Percentiles rank a stretch among this genome's conserved stretches.
These are phyloP conservation scores for Asarcornis scutulata DNA, from an alignment of 2,113 vertebrate genomes.

Conservation along the genomic window DNA sequence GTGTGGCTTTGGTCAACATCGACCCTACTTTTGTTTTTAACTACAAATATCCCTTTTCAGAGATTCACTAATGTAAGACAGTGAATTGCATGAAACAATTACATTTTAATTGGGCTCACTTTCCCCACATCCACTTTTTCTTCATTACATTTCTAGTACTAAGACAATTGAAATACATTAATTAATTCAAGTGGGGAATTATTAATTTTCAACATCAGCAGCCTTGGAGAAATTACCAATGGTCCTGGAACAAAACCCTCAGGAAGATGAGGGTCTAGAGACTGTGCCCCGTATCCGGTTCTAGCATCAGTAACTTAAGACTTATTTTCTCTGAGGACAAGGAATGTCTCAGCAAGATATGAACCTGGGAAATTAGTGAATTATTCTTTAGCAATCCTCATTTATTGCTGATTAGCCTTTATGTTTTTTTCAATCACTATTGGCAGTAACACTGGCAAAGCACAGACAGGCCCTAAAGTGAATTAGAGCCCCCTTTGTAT, in stretches of 20 bases:
- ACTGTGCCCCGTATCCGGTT: not conserved
- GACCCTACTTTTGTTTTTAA: not conserved
- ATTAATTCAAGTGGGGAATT: slow-evolving; percentile 62
- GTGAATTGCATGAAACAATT: slow-evolving; percentile 6
- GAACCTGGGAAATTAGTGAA: not conserved
- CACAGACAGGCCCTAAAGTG: not conserved
- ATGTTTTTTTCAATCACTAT: not conserved
- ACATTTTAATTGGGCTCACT: slow-evolving; percentile 49
- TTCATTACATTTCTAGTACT: slow-evolving; percentile 26
- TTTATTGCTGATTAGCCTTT: not conserved
- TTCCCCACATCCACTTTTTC: slow-evolving; percentile 1
- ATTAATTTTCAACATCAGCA: slow-evolving; percentile 52
- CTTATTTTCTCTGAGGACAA: not conserved
- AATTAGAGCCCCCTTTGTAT: not conserved
- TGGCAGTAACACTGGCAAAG: not conserved
- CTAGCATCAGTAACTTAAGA: not conserved
- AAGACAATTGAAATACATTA: slow-evolving; percentile 36
- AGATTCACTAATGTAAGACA: not conserved
- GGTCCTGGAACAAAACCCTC: not conserved
- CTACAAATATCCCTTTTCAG: not conserved
- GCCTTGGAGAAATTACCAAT: slow-evolving; percentile 20
- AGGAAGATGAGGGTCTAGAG: not conserved
- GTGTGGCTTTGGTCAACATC: not conserved
- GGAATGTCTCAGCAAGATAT: not conserved
- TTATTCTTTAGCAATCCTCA: not conserved